Evolutionary conservation across 1,140 invertebrate genomes (phyloP).

Genomic region (Belonocnema kinseyi): DNA sequence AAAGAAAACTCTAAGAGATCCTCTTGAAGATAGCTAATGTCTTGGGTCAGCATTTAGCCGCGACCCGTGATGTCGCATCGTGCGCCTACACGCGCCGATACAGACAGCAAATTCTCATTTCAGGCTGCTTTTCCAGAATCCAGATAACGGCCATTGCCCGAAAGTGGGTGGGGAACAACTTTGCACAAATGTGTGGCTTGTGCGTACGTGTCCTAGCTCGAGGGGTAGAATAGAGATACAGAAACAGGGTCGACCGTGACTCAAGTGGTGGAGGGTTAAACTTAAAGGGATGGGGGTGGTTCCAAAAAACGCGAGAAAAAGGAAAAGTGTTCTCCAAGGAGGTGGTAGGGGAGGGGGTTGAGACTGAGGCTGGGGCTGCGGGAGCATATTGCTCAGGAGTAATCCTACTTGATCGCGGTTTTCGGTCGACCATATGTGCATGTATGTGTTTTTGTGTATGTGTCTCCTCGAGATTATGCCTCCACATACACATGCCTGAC

Average conservation of each 20-base stretch:
- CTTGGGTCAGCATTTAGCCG: conserved; percentile 60
- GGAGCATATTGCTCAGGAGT: conserved; percentile 71
- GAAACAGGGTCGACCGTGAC: conserved; percentile 37
- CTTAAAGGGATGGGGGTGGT: conserved; percentile 26
- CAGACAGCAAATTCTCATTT: conserved; percentile 58
- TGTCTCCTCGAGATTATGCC: conserved; percentile 12
- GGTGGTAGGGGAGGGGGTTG: too few species aligned
- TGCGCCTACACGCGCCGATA: conserved; percentile 39
- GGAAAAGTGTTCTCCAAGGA: conserved; percentile 38
- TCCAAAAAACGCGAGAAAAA: conserved; percentile 37
- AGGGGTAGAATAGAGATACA: conserved; percentile 11
- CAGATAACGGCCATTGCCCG: conserved; percentile 64
- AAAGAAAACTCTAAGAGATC: neutral
- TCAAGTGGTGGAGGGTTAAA: conserved; percentile 31
- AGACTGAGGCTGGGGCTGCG: neutral
- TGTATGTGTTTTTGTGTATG: conserved; percentile 39
- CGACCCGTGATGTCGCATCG: conserved; percentile 41
- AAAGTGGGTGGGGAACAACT: conserved; percentile 41
- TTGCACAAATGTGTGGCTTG: conserved; percentile 32
- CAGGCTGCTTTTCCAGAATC: conserved; percentile 53
- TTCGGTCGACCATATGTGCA: conserved; percentile 58
- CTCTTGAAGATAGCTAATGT: conserved; percentile 23
- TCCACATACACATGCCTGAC: conserved; percentile 6
- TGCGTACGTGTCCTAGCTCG: conserved; percentile 24
- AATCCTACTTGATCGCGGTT: conserved; percentile 75